Evolutionary conservation across 2,113 vertebrate species (phyloP).

Genomic region (Butorides virescens): DNA sequence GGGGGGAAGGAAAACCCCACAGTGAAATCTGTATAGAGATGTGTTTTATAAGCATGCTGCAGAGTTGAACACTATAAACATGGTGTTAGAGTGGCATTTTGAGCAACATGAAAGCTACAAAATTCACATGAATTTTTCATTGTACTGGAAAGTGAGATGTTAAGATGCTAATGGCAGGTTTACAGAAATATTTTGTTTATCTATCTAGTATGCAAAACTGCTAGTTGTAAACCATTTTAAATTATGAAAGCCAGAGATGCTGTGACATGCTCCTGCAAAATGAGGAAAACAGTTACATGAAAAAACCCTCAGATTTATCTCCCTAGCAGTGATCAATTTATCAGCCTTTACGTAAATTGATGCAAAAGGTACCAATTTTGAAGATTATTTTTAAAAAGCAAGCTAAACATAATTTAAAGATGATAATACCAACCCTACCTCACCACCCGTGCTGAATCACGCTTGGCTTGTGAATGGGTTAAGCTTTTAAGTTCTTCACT

Average conservation of each 20-base stretch:
- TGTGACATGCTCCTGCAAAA: background rate
- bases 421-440: constrained; percentile 23
- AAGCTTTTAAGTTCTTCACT: constrained; percentile 77
- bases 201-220: constrained; percentile 49
- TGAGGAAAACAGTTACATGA: background rate
- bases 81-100: constrained; percentile 18
- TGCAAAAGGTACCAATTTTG: background rate
- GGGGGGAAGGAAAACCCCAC: background rate
- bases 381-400: constrained; percentile 16
- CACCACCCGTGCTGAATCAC: constrained; percentile 22
- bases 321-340: background rate
- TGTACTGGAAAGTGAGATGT: constrained; percentile 53
- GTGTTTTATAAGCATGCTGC: constrained; percentile 37
- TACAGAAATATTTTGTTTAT: constrained; percentile 63
- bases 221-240: constrained; percentile 14
- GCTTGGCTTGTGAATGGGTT: constrained; percentile 72
- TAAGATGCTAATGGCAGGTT: constrained; percentile 52
- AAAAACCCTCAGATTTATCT: background rate
- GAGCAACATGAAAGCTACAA: constrained; percentile 38
- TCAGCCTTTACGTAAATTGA: background rate
- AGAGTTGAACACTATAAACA: constrained; percentile 33
- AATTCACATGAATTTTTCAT: constrained; percentile 59
- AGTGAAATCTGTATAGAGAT: background rate
- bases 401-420: constrained; percentile 5
- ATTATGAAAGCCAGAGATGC: background rate